Evolutionary conservation across 2,113 vertebrate genomes (phyloP), one percentile per base, ranked within the genome.

Genomic region (Xiphorhynchus elegans): DNA sequence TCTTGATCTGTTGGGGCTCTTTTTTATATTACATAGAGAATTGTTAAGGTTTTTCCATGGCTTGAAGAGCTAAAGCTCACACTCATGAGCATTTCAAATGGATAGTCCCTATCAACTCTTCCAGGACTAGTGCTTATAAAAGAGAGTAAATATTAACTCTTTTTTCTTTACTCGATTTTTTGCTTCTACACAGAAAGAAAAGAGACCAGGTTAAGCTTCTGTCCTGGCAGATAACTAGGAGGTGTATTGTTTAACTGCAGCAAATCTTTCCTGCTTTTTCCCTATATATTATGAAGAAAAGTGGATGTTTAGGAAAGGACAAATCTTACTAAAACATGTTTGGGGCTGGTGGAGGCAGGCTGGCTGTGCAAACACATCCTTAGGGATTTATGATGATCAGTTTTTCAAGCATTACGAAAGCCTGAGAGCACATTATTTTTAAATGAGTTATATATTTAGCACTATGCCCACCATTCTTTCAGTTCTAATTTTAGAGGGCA

Each of bases 391-490:
- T 94, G 92, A 67, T 84, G 88, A 93, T 91, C 95, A 87, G 83
- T 83, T 96, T 96, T 93, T 91, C 90, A 53, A 89, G 82, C 50
- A 75, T 95, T 91, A 68, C 84, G 87, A 96, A 93, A 84, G 92
- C 92, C 55, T 82, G 75, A 85, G 87, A 97, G 82, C 90, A 94
- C 95, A 90, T 95, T 92, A 94, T 93, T 97, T 96, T 96, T 93
- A 97, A 96, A 97, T 97, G 94, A 96, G 87, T 95, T 96, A 95
- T 96, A 96, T 97, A 96, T 96, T 96, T 97, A 96, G 96, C 90
- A 21, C 91, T 84, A 42, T 89, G 60, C 90, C 87, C 87, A 84
- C 92, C 87, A 95, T 94, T 94, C 70, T 96, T 91, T 93, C 56
- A 56, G 84, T 58, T 97, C 78, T 95, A 93, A 96, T 95, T 93